Percentiles rank a stretch among this genome's conserved stretches.
Conservation (phyloP, 2,888 invertebrate species). For the Molorchus minor region DNA sequence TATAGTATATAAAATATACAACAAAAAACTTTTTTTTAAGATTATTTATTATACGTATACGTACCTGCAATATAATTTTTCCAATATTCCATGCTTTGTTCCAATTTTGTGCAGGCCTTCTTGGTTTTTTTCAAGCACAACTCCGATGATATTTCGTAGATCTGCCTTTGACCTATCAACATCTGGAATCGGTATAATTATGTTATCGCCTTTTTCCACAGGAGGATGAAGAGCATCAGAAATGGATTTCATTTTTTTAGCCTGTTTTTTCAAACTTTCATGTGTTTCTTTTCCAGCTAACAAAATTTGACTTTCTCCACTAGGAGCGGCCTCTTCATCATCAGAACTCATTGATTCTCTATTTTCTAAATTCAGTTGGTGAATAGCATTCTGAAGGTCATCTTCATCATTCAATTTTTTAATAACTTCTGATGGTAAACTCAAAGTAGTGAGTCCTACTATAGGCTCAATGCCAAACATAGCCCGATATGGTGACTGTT, state of each 20-base stretch:
- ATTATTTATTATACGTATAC: no score
- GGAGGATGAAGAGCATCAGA: conserved; percentile 33
- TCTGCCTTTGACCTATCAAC: conserved; percentile 41
- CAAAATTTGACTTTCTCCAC: conserved; percentile 11
- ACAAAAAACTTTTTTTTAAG: no score
- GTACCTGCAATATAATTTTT: background rate
- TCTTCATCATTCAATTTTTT: conserved; percentile 34
- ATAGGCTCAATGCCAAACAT: conserved; percentile 42
- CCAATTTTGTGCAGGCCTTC: no score
- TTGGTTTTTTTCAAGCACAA: conserved; percentile 38
- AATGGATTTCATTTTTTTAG: conserved; percentile 34
- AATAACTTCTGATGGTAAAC: conserved; percentile 34
- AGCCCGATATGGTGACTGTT: conserved; percentile 47
- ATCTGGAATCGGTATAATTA: conserved; percentile 43
- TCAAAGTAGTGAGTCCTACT: conserved; percentile 35
- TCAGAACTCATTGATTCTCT: conserved; percentile 10
- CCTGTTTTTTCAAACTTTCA: conserved; percentile 33
- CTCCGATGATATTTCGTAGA: conserved; percentile 42
- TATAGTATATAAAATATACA: no score
- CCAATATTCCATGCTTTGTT: background rate
- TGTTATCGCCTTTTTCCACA: conserved; percentile 39
- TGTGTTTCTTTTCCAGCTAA: conserved; percentile 23
- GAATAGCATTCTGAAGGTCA: conserved; percentile 20
- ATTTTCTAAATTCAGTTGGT: conserved; percentile 17
- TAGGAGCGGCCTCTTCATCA: background rate